These are phyloP conservation scores for Rhingia campestris DNA, from an alignment of 2,888 invertebrate species.

Conservation along the genomic window DNA sequence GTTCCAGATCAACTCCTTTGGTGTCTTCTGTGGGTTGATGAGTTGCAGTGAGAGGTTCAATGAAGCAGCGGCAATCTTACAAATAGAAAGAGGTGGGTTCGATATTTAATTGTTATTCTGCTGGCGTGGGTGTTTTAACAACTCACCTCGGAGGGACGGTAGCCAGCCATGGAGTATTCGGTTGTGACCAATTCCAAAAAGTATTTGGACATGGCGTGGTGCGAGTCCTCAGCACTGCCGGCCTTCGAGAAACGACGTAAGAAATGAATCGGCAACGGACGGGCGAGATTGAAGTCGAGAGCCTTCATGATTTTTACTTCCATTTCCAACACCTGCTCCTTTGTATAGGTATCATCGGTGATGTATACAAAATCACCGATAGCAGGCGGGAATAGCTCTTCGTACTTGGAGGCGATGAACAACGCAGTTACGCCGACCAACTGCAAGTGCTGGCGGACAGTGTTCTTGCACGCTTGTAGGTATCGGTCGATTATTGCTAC, in stretches of 20 bases:
- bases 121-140: conserved; percentile 84
- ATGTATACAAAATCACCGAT: conserved; percentile 95
- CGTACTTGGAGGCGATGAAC: conserved; percentile 96
- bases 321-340: conserved; percentile 90
- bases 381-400: conserved; percentile 95
- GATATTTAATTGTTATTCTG: neutral
- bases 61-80: conserved; percentile 81
- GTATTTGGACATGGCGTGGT: conserved; percentile 94
- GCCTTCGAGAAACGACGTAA: conserved; percentile 89
- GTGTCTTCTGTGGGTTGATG: conserved; percentile 79
- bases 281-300: conserved; percentile 91
- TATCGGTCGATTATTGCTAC: conserved; percentile 95
- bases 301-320: conserved; percentile 90
- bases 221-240: conserved; percentile 85
- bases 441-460: conserved; percentile 89
- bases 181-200: conserved; percentile 92
- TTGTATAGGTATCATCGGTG: conserved; percentile 93
- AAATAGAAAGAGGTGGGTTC: conserved; percentile 20
- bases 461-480: conserved; percentile 85
- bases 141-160: conserved; percentile 92
- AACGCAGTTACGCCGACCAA: conserved; percentile 94
- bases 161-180: conserved; percentile 90
- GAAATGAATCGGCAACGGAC: conserved; percentile 94
- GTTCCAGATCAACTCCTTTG: conserved; percentile 87
- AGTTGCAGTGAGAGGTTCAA: conserved; percentile 80